These are phyloP conservation scores for Kradibia gibbosae DNA, from an alignment of 1,140 invertebrate species.

Conservation along the genomic window DNA sequence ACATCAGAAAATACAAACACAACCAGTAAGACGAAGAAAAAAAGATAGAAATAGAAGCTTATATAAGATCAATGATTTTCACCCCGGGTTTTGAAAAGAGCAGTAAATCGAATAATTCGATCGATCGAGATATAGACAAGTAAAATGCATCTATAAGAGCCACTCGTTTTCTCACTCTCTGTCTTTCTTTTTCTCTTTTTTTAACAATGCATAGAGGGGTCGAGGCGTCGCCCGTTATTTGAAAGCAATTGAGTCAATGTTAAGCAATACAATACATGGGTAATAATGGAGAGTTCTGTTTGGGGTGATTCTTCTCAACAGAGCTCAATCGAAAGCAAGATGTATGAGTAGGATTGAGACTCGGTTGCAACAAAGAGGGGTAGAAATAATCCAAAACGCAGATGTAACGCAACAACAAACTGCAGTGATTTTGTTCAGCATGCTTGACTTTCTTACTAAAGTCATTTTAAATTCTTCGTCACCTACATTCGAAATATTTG, in stretches of 20 bases:
- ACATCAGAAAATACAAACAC: not conserved
- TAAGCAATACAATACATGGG: constrained; percentile 73
- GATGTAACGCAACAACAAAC: constrained; percentile 69
- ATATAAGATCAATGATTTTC: constrained; percentile 52
- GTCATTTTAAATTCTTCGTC: not conserved
- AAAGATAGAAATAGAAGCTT: not conserved
- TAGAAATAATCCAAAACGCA: constrained; percentile 62
- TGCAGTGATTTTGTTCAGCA: constrained; percentile 28
- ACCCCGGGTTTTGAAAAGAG: constrained; percentile 59
- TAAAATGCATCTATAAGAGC: constrained; percentile 42
- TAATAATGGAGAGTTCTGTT: constrained; percentile 68
- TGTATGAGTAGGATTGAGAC: constrained; percentile 1
- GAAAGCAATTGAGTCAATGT: constrained; percentile 74
- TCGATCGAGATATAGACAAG: constrained; percentile 58
- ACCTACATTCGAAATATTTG: constrained; percentile 24
- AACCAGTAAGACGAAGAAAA: not conserved
- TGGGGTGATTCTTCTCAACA: constrained; percentile 68
- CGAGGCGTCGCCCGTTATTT: constrained; percentile 64
- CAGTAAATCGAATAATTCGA: constrained; percentile 72
- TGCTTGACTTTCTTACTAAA: constrained; percentile 33
- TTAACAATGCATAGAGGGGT: constrained; percentile 21
- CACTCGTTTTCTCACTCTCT: constrained; percentile 13
- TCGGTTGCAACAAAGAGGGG: constrained; percentile 42
- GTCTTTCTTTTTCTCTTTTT: constrained; percentile 37
- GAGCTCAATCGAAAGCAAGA: constrained; percentile 58